Conservation (phyloP, 2,113 vertebrate genomes). For the Corythaixoides concolor region DNA sequence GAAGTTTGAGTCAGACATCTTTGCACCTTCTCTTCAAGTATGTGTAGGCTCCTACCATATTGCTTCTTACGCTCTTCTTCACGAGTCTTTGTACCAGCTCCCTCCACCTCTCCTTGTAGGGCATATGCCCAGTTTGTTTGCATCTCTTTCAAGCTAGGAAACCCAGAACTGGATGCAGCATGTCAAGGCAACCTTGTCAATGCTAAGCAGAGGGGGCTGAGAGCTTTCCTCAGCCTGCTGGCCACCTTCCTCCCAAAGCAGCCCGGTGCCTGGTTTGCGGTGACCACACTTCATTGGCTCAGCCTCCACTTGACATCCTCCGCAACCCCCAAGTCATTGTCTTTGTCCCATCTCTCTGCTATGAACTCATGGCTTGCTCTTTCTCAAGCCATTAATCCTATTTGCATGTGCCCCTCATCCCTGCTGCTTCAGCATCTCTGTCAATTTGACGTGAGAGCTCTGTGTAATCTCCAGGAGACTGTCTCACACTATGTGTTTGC, state of each 20-base stretch:
- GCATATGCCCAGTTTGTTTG: not conserved
- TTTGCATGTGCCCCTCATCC: not conserved
- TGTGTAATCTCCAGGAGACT: not conserved
- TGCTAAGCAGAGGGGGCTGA: not conserved
- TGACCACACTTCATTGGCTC: not conserved
- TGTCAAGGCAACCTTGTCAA: not conserved
- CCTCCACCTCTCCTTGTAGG: not conserved
- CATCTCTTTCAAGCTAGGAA: not conserved
- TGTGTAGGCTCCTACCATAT: accelerated
- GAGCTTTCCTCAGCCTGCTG: not conserved
- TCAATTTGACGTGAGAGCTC: not conserved
- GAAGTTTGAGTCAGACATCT: not conserved
- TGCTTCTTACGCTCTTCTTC: not conserved
- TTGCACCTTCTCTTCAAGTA: not conserved
- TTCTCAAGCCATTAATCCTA: not conserved
- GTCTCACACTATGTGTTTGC: not conserved
- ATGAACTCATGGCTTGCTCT: not conserved
- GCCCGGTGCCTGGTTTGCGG: not conserved
- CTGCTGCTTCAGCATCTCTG: not conserved
- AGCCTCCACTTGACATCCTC: not conserved
- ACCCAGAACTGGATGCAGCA: not conserved
- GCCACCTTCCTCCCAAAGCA: not conserved
- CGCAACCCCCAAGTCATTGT: not conserved
- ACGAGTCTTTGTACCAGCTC: not conserved
- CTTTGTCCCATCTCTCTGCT: not conserved